Conservation (phyloP, 2,113 vertebrate species). For the Tylochromis polylepis region DNA sequence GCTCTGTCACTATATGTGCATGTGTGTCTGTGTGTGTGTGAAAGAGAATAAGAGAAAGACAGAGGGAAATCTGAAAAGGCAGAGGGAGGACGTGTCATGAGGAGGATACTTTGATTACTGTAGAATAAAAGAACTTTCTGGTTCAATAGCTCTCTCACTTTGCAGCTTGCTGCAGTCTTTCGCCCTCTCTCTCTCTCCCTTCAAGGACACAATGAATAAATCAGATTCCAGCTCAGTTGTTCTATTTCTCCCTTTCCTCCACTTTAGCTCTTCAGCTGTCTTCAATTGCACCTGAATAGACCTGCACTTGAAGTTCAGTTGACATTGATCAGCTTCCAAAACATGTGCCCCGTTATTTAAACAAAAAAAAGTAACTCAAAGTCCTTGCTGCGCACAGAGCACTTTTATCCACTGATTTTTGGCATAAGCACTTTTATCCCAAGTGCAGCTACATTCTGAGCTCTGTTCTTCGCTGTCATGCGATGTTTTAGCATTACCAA, state of each 20-base stretch:
- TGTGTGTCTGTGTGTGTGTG: not conserved
- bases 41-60: not conserved
- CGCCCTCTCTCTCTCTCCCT: constrained; percentile 21
- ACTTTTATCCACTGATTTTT: not conserved
- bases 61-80: not conserved
- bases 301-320: constrained; percentile 35
- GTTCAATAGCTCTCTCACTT: constrained; percentile 45
- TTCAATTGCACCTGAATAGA: constrained; percentile 82
- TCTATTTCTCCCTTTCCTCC: constrained; percentile 86
- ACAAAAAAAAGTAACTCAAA: not conserved
- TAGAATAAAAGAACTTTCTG: constrained; percentile 28
- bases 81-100: constrained; percentile 16
- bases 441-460: not conserved
- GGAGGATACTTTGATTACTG: constrained; percentile 60
- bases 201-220: constrained; percentile 55
- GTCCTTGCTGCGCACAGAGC: not conserved
- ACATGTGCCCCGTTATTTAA: not conserved
- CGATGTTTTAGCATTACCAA: not conserved
- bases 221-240: constrained; percentile 76
- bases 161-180: constrained; percentile 27
- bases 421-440: not conserved
- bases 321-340: constrained; percentile 29
- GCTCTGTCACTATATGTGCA: not conserved
- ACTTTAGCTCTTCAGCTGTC: constrained; percentile 81
- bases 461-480: not conserved